Base-by-base conservation (phyloP, 1,140 invertebrate species). In the Aporrectodea caliginosa region DNA sequence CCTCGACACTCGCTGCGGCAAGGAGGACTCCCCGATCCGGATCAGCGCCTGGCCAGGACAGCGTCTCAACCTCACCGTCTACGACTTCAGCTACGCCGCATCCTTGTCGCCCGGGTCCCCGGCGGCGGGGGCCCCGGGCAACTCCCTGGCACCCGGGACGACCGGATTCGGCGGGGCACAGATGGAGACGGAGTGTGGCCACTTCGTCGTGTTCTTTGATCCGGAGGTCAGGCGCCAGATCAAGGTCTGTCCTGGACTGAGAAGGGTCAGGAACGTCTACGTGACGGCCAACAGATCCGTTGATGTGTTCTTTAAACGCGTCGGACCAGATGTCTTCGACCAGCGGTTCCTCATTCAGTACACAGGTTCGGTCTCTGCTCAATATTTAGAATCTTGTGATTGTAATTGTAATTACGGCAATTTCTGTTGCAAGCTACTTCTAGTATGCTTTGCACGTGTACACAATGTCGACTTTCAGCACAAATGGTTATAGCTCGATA, bases 51-150 rank as follows among this genome's bases (percentile, higher is more conserved):
- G 27, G 29, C 73, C 78, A 29, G 78, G 78, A 1, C 78, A 79
- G 30, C 30, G 35, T 33, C 35, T 79, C 30, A 79, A 79, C 73
- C 22, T 79, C 72, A 79, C 78, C 35, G 12, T 79, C 33, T 79
- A 76, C 58, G 73, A 79, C 58, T 79, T 79, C 35, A 76, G 34
- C 16, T 33, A 35, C 30, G 2, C 75, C n/a, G 35, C 33, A 12
- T 71, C 1, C 14, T n/a, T 16, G 29, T n/a, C 58, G 27, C 32
- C 68, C 29, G 77, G 1, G 31, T 77, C 35, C 77, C 22, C 43
- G 6, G 6, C 43, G 43, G 6, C 43, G 6, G 43, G 43, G 43
- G 43, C 43, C 22, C 43, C 43, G 43, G 1, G 29, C 73, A 74
- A 74, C n/a, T 33, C 27, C 30, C 33, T 33, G 6, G n/a, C 73